These are phyloP conservation scores for Drosophila nannoptera DNA, from an alignment of 1,140 invertebrate species.

Conservation along the genomic window DNA sequence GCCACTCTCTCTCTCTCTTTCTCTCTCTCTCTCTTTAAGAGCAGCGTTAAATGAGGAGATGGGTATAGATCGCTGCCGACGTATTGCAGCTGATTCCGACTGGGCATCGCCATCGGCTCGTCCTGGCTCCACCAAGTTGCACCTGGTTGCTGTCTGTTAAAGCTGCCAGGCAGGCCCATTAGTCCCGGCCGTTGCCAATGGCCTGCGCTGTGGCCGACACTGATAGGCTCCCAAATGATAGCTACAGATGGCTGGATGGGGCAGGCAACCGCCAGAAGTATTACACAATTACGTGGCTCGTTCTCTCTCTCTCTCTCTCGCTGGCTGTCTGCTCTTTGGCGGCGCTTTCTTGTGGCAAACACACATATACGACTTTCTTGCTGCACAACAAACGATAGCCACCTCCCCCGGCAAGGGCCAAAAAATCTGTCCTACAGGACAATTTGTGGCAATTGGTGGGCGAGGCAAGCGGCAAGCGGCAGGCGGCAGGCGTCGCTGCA, in stretches of 20 bases:
- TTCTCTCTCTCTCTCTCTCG: constrained; percentile 1
- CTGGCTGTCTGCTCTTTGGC: constrained; percentile 12
- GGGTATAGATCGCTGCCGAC: no score
- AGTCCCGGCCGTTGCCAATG: constrained; percentile 8
- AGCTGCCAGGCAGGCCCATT: constrained; percentile 2
- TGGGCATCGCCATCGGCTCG: no score
- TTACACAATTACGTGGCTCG: constrained; percentile 24
- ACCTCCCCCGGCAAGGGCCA: constrained; percentile 34
- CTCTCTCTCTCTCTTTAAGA: no score
- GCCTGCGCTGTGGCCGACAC: constrained; percentile 1
- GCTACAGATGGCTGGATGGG: neutral
- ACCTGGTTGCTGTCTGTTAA: neutral
- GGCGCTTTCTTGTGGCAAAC: constrained; percentile 14
- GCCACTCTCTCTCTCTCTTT: no score
- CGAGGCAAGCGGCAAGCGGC: constrained; percentile 6
- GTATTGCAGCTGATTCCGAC: no score
- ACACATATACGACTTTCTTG: constrained; percentile 18
- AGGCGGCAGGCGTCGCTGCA: constrained; percentile 37
- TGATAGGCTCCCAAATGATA: constrained; percentile 6
- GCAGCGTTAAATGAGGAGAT: no score
- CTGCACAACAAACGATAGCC: no score
- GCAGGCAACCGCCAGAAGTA: neutral
- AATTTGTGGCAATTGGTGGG: constrained; percentile 76
- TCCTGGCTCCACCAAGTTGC: no score
- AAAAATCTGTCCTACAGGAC: constrained; percentile 65